Percentiles rank a stretch among this genome's conserved stretches.
phyloP scores from a whole-genome alignment of 2,113 vertebrate genomes.

The Eira barbara region DNA sequence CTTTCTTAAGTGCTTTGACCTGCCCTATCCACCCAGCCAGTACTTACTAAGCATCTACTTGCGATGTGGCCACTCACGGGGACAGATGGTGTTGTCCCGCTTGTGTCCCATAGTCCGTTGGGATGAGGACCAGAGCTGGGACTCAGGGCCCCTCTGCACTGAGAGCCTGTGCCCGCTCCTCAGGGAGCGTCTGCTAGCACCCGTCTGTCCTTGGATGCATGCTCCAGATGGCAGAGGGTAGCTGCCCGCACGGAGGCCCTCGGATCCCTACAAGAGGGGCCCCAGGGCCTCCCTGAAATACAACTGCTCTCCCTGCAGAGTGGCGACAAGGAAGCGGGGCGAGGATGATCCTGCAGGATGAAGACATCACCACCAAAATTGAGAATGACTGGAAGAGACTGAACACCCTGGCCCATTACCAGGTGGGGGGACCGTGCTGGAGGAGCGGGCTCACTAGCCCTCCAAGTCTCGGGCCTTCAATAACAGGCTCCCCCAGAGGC shows the following conservation, averaged over 20 bases:
- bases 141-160: not conserved
- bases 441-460: no score
- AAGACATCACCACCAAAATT: constrained; percentile 90
- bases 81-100: not conserved
- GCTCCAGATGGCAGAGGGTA: not conserved
- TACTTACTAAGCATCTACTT: not conserved
- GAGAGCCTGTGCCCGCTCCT: not conserved
- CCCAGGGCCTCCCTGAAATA: not conserved
- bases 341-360: constrained; percentile 88
- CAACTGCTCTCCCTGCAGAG: constrained; percentile 74
- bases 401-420: constrained; percentile 84
- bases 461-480: no score
- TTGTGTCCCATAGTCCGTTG: not conserved
- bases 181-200: fast-evolving
- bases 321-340: constrained; percentile 86
- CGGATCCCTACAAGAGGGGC: not conserved
- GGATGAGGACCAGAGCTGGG: not conserved
- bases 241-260: not conserved
- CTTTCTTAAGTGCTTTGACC: not conserved
- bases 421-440: constrained; percentile 61
- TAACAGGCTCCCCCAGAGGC: not conserved
- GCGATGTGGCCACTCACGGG: not conserved
- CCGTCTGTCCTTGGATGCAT: fast-evolving
- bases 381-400: constrained; percentile 91
- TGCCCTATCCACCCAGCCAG: not conserved